phyloP scores from a whole-genome alignment of 2,113 vertebrate species.

The Hiodon alosoides region DNA sequence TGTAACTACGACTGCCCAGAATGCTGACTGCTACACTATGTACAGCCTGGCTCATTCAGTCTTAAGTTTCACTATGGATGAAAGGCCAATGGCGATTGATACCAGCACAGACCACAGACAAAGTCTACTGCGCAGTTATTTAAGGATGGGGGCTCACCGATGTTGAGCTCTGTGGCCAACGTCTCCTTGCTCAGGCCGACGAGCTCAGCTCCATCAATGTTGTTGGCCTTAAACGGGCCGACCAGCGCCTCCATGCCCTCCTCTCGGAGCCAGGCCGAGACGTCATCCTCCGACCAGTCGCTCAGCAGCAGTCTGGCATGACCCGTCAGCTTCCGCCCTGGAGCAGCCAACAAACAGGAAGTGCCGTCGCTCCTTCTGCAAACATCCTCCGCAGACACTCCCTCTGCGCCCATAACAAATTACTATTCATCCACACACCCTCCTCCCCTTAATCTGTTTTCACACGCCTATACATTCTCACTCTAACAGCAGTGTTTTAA shows the following conservation, averaged over 20 bases:
- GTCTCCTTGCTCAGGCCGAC: conserved; percentile 73
- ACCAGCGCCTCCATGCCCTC: conserved; percentile 67
- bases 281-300: conserved; percentile 84
- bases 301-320: conserved; percentile 52
- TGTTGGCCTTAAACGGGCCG: conserved; percentile 68
- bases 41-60: too few species aligned
- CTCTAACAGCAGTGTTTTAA: conserved; percentile 20
- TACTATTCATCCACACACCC: neutral
- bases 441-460: neutral
- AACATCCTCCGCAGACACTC: conserved; percentile 2
- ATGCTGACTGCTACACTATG: too few species aligned
- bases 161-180: conserved; percentile 71
- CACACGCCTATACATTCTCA: neutral
- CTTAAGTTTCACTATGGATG: too few species aligned
- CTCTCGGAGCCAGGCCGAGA: conserved; percentile 67
- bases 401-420: conserved; percentile 14
- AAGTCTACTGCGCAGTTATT: too few species aligned
- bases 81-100: too few species aligned
- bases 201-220: conserved; percentile 77
- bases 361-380: conserved; percentile 15
- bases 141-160: conserved; percentile 63
- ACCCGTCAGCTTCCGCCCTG: conserved; percentile 51
- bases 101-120: too few species aligned
- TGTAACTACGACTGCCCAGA: too few species aligned
- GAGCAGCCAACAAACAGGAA: conserved; percentile 47